Conservation (phyloP, 2,113 vertebrate genomes). For the Pseudorectes ferrugineus region DNA sequence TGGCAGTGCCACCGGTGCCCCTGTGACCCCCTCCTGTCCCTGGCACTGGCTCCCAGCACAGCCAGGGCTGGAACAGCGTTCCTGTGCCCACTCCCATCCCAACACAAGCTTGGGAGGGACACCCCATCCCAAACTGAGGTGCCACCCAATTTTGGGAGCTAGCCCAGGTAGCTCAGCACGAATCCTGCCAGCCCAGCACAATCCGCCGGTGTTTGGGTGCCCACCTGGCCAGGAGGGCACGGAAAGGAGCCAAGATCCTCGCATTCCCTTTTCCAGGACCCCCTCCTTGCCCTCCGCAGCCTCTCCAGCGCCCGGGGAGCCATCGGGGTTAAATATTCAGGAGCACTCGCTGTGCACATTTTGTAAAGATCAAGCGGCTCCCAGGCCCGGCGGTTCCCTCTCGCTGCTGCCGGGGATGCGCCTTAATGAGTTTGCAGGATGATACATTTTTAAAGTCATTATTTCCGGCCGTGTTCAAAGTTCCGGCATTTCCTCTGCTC, state of each 20-base stretch:
- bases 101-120: background rate
- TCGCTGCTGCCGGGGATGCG: background rate
- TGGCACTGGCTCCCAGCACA: background rate
- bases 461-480: background rate
- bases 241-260: background rate
- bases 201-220: accelerated
- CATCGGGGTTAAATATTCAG: background rate
- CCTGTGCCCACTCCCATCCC: background rate
- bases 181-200: background rate
- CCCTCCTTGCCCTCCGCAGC: accelerated
- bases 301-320: background rate
- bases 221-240: background rate
- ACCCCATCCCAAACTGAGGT: background rate
- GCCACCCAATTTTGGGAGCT: background rate
- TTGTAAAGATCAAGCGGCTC: constrained; percentile 29
- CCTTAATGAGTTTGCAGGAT: background rate
- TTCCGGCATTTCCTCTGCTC: background rate
- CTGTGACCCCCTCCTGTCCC: background rate
- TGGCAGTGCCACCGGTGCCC: background rate
- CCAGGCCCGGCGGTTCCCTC: background rate
- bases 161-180: background rate
- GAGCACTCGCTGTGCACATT: background rate
- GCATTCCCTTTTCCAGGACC: background rate
- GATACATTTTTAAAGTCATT: constrained; percentile 57
- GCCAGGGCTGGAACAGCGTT: too few species aligned